Evolutionary conservation across 2,113 vertebrate species (phyloP).

Genomic region (Eulacestoma nigropectus): DNA sequence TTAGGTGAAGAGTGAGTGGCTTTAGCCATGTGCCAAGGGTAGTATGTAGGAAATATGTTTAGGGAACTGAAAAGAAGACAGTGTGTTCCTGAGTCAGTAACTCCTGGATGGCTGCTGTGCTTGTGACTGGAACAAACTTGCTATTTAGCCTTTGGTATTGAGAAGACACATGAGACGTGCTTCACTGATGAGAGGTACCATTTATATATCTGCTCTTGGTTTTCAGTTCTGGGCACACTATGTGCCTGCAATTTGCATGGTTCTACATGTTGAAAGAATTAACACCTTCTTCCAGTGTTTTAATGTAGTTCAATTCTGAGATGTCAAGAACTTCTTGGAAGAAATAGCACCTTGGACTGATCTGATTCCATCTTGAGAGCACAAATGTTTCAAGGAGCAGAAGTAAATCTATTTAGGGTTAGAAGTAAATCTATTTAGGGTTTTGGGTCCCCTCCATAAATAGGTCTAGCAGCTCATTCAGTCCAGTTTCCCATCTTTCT

Average conservation of each 20-base stretch:
- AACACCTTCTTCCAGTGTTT: neutral
- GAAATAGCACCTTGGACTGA: neutral
- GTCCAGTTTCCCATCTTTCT: neutral
- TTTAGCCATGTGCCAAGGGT: neutral
- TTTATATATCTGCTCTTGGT: constrained; percentile 23
- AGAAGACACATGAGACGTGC: constrained; percentile 36
- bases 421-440: neutral
- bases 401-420: neutral
- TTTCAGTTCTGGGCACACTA: neutral
- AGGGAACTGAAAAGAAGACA: neutral
- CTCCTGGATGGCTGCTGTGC: neutral
- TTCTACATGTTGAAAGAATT: constrained; percentile 1
- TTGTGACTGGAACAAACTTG: constrained; percentile 27
- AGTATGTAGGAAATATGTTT: neutral
- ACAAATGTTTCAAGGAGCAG: neutral
- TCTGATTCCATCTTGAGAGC: neutral
- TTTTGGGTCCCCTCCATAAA: neutral
- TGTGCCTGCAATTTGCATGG: neutral
- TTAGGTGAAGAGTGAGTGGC: neutral
- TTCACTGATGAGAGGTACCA: neutral
- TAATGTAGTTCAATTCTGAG: neutral
- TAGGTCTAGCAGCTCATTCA: constrained; percentile 19
- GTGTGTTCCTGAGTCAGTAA: neutral
- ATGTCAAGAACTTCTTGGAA: constrained; percentile 7
- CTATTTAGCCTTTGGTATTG: neutral